phyloP scores from a whole-genome alignment of 1,140 invertebrate genomes.

The Penaeus japonicus region DNA sequence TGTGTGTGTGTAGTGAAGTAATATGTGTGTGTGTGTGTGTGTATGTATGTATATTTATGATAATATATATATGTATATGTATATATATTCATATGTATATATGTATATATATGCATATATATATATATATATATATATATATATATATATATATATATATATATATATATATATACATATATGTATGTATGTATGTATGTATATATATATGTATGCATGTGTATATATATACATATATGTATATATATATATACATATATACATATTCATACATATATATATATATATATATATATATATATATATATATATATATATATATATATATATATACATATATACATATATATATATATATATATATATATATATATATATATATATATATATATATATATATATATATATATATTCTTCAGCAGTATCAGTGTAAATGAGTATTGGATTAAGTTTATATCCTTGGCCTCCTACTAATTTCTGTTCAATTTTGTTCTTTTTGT shows the following conservation, averaged over 20 bases:
- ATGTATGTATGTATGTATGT: not conserved
- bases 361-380: not conserved
- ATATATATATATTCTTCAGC: too few relatives aligned
- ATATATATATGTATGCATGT: not conserved
- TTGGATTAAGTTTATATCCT: too few relatives aligned
- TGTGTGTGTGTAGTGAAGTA: too few relatives aligned
- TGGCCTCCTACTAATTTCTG: too few relatives aligned
- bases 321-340: constrained; percentile 1
- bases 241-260: not conserved
- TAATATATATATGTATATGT: too few relatives aligned
- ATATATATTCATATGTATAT: too few relatives aligned
- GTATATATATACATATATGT: not conserved
- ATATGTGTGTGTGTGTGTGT: too few relatives aligned
- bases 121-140: not conserved
- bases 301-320: not conserved
- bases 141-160: not conserved
- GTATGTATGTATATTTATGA: too few relatives aligned
- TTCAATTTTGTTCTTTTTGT: too few relatives aligned
- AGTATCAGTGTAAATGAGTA: too few relatives aligned
- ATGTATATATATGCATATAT: too few relatives aligned
- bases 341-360: constrained; percentile 1
- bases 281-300: not conserved
- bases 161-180: not conserved
- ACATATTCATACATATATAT: not conserved
- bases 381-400: too few relatives aligned